Conservation (phyloP, 2,113 vertebrate genomes). For the Albula glossodonta region DNA sequence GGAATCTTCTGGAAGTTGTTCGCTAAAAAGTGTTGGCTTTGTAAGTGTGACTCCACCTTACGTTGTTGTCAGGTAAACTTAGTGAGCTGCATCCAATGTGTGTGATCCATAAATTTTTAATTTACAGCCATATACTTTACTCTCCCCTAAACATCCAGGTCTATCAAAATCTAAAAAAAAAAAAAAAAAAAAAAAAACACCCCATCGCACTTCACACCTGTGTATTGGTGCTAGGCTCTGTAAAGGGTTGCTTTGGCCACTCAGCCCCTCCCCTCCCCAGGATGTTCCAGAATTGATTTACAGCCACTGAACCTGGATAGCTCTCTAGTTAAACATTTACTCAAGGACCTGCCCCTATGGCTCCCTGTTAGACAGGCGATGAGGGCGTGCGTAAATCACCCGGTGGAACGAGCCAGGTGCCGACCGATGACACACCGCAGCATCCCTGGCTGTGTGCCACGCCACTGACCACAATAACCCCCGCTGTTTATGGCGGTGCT, state of each 20-base stretch:
- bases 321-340: conserved; percentile 20
- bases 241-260: neutral
- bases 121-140: neutral
- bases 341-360: conserved; percentile 1
- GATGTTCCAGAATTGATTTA: neutral
- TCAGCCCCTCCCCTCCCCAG: neutral
- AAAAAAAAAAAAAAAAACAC: no score
- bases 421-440: conserved; percentile 4
- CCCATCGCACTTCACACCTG: neutral
- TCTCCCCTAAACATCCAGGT: neutral
- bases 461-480: neutral
- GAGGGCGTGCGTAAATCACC: conserved; percentile 20
- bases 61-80: no score
- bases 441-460: neutral
- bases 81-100: no score
- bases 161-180: neutral
- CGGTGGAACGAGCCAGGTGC: neutral
- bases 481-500: neutral
- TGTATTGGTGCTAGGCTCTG: neutral
- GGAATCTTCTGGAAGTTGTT: no score
- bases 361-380: conserved; percentile 1
- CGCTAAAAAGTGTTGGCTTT: no score
- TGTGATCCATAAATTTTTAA: neutral
- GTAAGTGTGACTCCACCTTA: no score
- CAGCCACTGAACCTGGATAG: neutral